Evolutionary conservation across 2,888 invertebrate species (phyloP).

Genomic region (Yponomeuta malinellus): DNA sequence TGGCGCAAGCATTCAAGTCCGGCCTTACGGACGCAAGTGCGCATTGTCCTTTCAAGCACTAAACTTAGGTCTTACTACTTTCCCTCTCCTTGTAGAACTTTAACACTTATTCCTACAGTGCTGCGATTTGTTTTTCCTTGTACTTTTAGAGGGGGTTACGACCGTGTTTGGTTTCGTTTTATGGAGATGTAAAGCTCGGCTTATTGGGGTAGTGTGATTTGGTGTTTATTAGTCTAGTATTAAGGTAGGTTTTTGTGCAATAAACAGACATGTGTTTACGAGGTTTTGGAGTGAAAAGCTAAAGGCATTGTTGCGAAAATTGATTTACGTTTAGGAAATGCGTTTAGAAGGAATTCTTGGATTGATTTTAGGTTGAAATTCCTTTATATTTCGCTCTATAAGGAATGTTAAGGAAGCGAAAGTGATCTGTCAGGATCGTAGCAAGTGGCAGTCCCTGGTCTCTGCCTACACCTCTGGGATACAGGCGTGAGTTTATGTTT

Average conservation of each 20-base stretch:
- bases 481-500: too few relatives aligned
- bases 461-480: too few relatives aligned
- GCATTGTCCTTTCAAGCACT: constrained; percentile 48
- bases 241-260: constrained; percentile 25
- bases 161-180: background rate
- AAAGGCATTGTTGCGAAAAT: constrained; percentile 65
- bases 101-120: constrained; percentile 8
- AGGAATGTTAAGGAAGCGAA: background rate
- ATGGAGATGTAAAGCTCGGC: constrained; percentile 2
- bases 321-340: constrained; percentile 52
- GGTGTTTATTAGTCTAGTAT: background rate
- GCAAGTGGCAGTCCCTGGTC: too few relatives aligned
- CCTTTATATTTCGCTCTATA: background rate
- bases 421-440: too few relatives aligned
- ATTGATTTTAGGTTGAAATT: background rate
- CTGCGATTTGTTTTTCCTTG: constrained; percentile 1
- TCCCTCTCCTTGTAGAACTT: background rate
- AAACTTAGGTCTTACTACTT: constrained; percentile 23
- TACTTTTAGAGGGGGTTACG: background rate
- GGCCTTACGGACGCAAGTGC: constrained; percentile 58
- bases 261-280: constrained; percentile 19
- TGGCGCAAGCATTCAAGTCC: constrained; percentile 59
- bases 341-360: background rate
- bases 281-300: constrained; percentile 20
- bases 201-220: background rate